Conservation (phyloP, 1,140 invertebrate species). For the Leptinotarsa defecta region DNA sequence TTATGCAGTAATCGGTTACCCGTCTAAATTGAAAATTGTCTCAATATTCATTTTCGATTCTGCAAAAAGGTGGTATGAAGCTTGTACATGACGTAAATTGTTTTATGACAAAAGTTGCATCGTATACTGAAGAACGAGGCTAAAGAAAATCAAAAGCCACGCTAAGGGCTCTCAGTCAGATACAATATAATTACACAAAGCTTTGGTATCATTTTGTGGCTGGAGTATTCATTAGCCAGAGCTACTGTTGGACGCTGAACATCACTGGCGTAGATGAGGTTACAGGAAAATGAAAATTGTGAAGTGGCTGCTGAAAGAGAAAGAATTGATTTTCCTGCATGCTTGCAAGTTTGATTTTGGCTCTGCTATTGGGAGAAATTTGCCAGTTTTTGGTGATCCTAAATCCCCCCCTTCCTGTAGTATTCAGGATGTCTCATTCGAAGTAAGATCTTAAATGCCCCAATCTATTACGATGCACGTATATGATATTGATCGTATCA, state of each 20-base stretch:
- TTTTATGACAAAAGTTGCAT: conserved; percentile 3
- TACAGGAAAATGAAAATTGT: not conserved
- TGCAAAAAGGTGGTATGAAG: no score
- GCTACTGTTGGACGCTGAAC: conserved; percentile 11
- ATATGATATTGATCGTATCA: no score
- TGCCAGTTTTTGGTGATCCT: no score
- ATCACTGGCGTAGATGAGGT: conserved; percentile 10
- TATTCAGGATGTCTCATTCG: no score
- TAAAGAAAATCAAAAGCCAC: conserved; percentile 21
- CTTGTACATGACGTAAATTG: not conserved
- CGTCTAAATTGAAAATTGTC: no score
- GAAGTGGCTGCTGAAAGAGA: no score
- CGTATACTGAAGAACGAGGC: not conserved
- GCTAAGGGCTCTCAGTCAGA: conserved; percentile 11
- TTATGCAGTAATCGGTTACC: no score
- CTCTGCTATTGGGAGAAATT: not conserved
- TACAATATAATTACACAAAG: conserved; percentile 32
- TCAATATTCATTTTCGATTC: no score
- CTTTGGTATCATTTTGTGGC: conserved; percentile 28
- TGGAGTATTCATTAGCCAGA: conserved; percentile 26
- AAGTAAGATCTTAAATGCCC: no score
- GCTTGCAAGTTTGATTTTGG: not conserved
- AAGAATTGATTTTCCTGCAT: not conserved
- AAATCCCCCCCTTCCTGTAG: no score
- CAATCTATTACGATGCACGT: no score